Conservation (phyloP, 2,113 vertebrate species). For the Dipodomys stephensi region DNA sequence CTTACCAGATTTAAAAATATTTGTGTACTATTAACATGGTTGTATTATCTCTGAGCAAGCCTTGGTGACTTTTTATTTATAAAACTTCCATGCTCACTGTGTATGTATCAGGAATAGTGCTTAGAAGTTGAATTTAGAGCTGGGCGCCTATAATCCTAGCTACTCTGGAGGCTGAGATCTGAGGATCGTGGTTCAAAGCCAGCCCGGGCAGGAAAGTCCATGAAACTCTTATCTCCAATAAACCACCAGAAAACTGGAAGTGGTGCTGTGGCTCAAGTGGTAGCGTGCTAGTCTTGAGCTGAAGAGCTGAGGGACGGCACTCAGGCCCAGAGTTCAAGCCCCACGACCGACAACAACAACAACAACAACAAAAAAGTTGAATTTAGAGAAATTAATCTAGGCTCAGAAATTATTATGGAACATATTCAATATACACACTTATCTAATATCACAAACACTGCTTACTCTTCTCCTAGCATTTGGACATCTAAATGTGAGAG, state of each 20-base stretch:
- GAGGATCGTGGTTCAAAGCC: no score
- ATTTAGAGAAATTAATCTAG: slow-evolving; percentile 51
- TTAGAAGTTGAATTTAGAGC: slow-evolving; percentile 44
- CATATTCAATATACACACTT: not conserved
- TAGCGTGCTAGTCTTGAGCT: no score
- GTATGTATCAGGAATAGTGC: not conserved
- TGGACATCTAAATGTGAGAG: not conserved
- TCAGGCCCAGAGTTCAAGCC: no score
- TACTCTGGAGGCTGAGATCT: no score
- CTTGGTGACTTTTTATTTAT: slow-evolving; percentile 27
- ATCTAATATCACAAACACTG: not conserved
- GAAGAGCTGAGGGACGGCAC: no score
- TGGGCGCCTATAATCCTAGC: no score
- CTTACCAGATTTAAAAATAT: slow-evolving; percentile 40
- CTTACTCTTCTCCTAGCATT: not conserved
- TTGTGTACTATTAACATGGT: not conserved
- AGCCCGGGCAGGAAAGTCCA: no score
- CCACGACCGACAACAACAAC: no score
- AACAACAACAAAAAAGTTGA: not conserved
- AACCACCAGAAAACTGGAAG: no score
- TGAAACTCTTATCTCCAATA: no score
- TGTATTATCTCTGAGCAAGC: not conserved
- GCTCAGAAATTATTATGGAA: slow-evolving; percentile 22
- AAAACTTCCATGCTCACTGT: not conserved
- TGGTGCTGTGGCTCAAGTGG: no score